phyloP scores from a whole-genome alignment of 2,797 vertebrate genomes.

The Brachymystax lenok region DNA sequence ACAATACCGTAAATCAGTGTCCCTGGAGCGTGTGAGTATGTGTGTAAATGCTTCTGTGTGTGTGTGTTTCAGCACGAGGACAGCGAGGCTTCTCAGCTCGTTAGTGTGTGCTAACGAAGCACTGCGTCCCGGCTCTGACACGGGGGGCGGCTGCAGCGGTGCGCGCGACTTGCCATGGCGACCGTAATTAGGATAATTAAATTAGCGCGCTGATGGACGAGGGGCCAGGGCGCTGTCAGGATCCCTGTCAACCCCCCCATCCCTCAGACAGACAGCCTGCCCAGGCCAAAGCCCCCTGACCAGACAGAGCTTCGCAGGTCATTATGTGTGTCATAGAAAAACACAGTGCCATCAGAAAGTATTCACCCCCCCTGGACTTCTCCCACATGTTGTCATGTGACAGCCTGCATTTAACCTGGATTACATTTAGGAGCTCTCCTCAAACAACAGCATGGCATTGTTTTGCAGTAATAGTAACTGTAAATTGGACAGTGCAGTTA shows the following conservation, averaged over 20 bases:
- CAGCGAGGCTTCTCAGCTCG: slow-evolving; percentile 54
- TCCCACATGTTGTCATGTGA: too few species aligned
- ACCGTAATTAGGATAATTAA: slow-evolving; percentile 82
- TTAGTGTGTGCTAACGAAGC: slow-evolving; percentile 70
- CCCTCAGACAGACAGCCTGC: slow-evolving; percentile 13
- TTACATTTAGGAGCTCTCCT: too few species aligned
- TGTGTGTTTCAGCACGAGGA: slow-evolving; percentile 15
- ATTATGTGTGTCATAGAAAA: slow-evolving; percentile 29
- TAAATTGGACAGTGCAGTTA: too few species aligned
- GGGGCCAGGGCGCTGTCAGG: slow-evolving; percentile 67
- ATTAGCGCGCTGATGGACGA: slow-evolving; percentile 78
- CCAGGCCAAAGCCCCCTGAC: slow-evolving; percentile 30
- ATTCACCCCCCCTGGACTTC: too few species aligned
- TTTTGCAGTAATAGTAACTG: too few species aligned
- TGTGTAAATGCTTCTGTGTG: not conserved
- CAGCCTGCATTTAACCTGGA: too few species aligned
- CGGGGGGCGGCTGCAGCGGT: not conserved
- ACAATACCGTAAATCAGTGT: slow-evolving; percentile 42
- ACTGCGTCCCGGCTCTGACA: slow-evolving; percentile 61
- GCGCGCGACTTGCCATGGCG: slow-evolving; percentile 33
- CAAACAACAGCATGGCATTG: too few species aligned
- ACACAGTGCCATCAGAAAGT: not conserved
- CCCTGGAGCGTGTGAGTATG: not conserved
- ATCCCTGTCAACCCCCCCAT: slow-evolving; percentile 41
- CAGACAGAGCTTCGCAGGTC: slow-evolving; percentile 51